These are phyloP conservation scores for Rhagologus leucostigma DNA, from an alignment of 2,113 vertebrate species.

Conservation along the genomic window DNA sequence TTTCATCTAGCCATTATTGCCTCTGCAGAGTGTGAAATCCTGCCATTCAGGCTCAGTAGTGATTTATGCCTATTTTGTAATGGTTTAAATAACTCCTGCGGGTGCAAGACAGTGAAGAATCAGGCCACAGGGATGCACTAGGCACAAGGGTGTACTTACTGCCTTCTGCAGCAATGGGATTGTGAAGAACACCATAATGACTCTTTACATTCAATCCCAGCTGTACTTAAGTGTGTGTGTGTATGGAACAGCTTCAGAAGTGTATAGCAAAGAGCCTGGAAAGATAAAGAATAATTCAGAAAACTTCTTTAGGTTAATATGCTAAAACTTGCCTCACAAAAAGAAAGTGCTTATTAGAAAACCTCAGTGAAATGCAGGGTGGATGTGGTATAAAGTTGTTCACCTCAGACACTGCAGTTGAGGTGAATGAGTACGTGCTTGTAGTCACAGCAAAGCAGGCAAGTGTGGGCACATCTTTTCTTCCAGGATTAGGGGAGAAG, in stretches of 20 bases:
- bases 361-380: background rate
- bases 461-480: background rate
- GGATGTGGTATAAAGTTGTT: background rate
- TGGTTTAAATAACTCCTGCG: background rate
- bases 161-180: background rate
- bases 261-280: background rate
- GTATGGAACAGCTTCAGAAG: background rate
- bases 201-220: conserved; percentile 21
- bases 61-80: conserved; percentile 20
- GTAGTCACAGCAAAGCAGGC: background rate
- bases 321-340: background rate
- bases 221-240: background rate
- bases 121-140: background rate
- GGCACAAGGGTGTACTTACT: conserved; percentile 31
- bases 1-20: conserved; percentile 18
- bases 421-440: background rate
- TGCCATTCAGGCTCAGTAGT: background rate
- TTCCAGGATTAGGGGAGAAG: background rate
- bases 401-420: background rate
- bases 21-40: background rate
- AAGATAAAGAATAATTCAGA: background rate
- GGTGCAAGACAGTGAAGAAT: conserved; percentile 20
- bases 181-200: background rate
- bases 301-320: background rate
- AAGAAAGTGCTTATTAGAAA: background rate